Percentiles rank a stretch among this genome's conserved stretches.
Conservation (phyloP, 2,888 invertebrate genomes). For the Imbricaverruca yamaguchii region DNA sequence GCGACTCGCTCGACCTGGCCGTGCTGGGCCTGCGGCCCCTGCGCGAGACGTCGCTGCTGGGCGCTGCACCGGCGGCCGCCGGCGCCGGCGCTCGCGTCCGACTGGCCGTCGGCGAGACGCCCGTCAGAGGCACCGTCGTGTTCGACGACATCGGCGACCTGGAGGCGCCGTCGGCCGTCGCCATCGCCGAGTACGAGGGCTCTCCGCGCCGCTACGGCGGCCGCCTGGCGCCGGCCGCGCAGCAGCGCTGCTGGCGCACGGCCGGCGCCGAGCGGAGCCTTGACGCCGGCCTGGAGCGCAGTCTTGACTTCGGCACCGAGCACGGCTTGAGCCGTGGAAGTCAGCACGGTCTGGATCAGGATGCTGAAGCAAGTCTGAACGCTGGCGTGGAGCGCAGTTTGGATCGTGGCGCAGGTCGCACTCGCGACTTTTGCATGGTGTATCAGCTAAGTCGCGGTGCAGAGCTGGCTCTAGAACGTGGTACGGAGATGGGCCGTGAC, state of each 20-base stretch:
- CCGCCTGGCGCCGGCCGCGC: slow-evolving; percentile 39
- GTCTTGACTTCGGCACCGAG: neutral
- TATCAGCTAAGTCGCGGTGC: no score
- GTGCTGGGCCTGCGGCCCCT: slow-evolving; percentile 27
- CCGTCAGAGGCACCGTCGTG: slow-evolving; percentile 59
- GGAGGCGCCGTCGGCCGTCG: slow-evolving; percentile 63
- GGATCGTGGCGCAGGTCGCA: neutral
- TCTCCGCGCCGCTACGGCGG: slow-evolving; percentile 80
- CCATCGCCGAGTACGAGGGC: slow-evolving; percentile 89
- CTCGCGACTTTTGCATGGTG: no score
- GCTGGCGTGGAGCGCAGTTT: neutral
- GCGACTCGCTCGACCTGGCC: slow-evolving; percentile 24
- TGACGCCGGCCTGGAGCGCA: neutral
- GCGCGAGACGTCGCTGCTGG: slow-evolving; percentile 20
- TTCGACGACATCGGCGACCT: slow-evolving; percentile 74
- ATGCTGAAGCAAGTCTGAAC: no score
- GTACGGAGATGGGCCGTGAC: no score
- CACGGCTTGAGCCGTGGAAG: neutral
- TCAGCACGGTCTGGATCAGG: neutral
- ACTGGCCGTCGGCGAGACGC: slow-evolving; percentile 60
- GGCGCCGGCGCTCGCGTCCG: slow-evolving; percentile 28
- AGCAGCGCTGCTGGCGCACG: slow-evolving; percentile 28
- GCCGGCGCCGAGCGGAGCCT: slow-evolving; percentile 16
- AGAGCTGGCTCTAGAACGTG: no score
- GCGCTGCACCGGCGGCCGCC: neutral